Percentiles rank a stretch among this genome's conserved stretches.
Conservation (phyloP, 2,888 invertebrate species). For the Noctua fimbriata region DNA sequence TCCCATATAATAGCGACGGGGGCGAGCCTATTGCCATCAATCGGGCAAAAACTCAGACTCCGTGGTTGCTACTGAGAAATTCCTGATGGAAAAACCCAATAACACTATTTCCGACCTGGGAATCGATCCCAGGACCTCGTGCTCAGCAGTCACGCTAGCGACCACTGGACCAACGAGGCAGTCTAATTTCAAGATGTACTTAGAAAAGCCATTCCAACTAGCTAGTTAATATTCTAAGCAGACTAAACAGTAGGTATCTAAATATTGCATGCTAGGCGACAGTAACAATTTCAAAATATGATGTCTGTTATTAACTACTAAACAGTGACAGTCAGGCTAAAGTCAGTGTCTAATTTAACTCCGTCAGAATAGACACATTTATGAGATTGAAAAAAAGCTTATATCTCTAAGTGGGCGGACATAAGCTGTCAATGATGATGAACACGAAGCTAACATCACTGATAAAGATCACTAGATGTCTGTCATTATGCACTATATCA, state of each 20-base stretch:
- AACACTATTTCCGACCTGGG: too few species aligned
- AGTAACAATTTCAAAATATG: neutral
- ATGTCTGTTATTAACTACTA: neutral
- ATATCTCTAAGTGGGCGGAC: constrained; percentile 36
- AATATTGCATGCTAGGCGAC: neutral
- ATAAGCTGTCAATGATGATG: constrained; percentile 52
- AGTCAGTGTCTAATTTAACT: too few species aligned
- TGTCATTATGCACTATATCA: constrained; percentile 47
- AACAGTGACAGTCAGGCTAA: constrained; percentile 9
- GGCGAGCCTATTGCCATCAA: too few species aligned
- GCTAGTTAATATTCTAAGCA: neutral
- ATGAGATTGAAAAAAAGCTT: constrained; percentile 1
- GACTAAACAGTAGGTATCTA: neutral
- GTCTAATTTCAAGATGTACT: neutral
- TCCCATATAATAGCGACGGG: too few species aligned
- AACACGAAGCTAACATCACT: constrained; percentile 35
- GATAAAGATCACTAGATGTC: constrained; percentile 54
- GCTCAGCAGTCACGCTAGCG: too few species aligned
- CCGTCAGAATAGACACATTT: neutral
- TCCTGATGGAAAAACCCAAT: too few species aligned
- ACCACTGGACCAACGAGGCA: too few species aligned
- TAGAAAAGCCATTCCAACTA: neutral
- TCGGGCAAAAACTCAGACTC: too few species aligned
- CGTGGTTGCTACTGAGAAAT: too few species aligned
- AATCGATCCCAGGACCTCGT: too few species aligned